Percentiles rank a stretch among this genome's conserved stretches.
These are phyloP conservation scores for Brachionus sp. DNA, from an alignment of 1,140 invertebrate species.

Conservation along the genomic window DNA sequence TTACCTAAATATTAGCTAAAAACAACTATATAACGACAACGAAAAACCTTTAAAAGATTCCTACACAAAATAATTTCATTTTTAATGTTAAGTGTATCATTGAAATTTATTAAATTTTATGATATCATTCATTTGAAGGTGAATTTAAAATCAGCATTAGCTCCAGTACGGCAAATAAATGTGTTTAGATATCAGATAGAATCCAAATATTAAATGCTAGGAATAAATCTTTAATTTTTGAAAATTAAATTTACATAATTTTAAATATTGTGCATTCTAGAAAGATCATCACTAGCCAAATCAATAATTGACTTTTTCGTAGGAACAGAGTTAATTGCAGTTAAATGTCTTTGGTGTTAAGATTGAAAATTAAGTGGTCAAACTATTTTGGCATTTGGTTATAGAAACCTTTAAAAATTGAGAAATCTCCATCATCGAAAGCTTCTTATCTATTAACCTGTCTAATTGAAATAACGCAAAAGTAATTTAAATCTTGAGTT, in stretches of 20 bases:
- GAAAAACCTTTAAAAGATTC: conserved; percentile 15
- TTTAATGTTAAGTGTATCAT: conserved; percentile 11
- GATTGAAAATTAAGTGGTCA: background rate
- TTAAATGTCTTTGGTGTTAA: background rate
- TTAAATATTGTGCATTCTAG: background rate
- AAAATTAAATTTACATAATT: background rate
- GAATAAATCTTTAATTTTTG: no score
- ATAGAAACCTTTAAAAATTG: background rate
- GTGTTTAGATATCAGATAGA: no score
- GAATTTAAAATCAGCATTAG: background rate
- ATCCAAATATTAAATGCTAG: no score
- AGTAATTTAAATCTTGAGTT: background rate
- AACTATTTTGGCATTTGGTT: background rate
- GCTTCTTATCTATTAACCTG: conserved; percentile 34
- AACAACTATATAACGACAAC: background rate
- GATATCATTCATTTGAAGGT: background rate
- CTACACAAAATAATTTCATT: background rate
- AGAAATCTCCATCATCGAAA: background rate
- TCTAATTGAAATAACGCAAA: conserved; percentile 28
- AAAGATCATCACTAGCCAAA: background rate
- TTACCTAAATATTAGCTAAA: background rate
- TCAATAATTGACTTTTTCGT: background rate
- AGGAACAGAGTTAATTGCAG: background rate
- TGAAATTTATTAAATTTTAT: background rate
- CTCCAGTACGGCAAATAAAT: background rate